These are phyloP conservation scores for Gallinago nigripennis DNA, from an alignment of 2,797 vertebrate genomes.

Conservation along the genomic window DNA sequence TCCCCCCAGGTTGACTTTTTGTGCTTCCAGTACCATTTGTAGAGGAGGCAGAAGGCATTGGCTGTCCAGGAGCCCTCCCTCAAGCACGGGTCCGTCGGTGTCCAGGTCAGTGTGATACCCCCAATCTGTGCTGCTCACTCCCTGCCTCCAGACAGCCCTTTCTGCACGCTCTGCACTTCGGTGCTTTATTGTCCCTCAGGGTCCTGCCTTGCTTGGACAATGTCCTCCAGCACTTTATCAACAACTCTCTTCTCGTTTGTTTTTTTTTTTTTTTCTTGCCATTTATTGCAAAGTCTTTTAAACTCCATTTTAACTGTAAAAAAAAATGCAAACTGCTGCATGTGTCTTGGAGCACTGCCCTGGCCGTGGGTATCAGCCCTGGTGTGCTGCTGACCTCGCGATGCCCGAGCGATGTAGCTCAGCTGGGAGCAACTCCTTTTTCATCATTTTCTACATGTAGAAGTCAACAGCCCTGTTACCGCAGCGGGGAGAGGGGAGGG, in stretches of 20 bases:
- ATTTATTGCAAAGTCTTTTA: background rate
- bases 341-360: background rate
- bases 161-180: background rate
- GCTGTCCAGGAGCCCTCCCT: background rate
- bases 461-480: background rate
- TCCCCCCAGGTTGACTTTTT: background rate
- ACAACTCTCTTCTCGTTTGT: too few relatives aligned
- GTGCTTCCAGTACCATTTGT: background rate
- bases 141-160: background rate
- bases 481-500: background rate
- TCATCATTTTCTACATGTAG: background rate
- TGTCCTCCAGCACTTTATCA: background rate
- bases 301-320: background rate
- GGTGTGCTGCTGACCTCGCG: background rate
- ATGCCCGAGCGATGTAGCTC: background rate
- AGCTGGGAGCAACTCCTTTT: background rate
- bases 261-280: background rate
- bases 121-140: too few relatives aligned
- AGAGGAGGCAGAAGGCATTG: background rate
- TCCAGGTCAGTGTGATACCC: background rate
- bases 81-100: fast-evolving
- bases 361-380: background rate
- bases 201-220: background rate
- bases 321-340: background rate
- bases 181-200: background rate